Evolutionary conservation across 2,113 vertebrate species (phyloP), one percentile per base, ranked within the genome.

Genomic region (Pterophyllum scalare): DNA sequence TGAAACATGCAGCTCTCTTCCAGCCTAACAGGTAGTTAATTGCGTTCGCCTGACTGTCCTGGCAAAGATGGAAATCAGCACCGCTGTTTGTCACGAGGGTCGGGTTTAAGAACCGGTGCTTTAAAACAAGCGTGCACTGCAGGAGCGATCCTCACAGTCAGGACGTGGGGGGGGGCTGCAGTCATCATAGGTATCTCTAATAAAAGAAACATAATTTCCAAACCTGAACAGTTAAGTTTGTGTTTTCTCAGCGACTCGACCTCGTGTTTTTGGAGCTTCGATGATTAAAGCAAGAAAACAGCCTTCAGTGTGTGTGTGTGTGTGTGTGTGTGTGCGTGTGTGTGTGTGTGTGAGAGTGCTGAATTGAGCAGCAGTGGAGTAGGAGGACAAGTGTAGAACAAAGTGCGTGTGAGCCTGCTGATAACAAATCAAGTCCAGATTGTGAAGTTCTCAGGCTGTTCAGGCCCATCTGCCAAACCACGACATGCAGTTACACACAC

Each of bases 351-450:
- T 49, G 58, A 40, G 59, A 12, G 67, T 33, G 78, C 3, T 79
- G 84, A 77, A 77, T 11, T 80, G 88, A 91, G 90, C 90, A 93
- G 92, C 92, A 87, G 84, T 85, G 82, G 80, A 91, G 92, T 93
- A 80, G 92, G 90, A 92, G 88, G 86, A 88, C 22, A 31, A 89
- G 80, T 80, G 87, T 85, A 70, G 81, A 83, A 90, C 64, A 65
- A 61, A 60, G 76, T 85, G 84, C 64, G 78, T 88, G 80, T 86
- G 82, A 59, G 82, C 52, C 75, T 82, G 67, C 58, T 78, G 81
- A 84, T 85, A 86, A 79, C 35, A 86, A 89, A 88, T 83, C 88
- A 43, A 61, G 82, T 77, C 84, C 88, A 92, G 89, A 90, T 87
- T 90, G 87, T 87, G 84, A 87, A 85, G 84, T 82, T 86, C 89